phyloP scores from a whole-genome alignment of 1,140 invertebrate species.

The Paraescarpia echinospica region DNA sequence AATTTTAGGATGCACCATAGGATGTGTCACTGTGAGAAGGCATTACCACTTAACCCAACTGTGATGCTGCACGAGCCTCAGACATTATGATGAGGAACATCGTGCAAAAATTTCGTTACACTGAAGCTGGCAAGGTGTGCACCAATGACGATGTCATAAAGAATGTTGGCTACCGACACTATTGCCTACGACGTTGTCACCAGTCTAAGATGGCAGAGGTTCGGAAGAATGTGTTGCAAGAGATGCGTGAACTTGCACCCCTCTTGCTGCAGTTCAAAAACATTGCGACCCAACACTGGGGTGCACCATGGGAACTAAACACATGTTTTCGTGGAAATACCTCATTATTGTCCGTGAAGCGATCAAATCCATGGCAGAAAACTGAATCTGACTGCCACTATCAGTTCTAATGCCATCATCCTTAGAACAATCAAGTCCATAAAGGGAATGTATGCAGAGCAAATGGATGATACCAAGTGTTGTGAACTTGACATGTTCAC shows the following conservation, averaged over 20 bases:
- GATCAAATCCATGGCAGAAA: neutral
- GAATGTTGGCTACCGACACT: neutral
- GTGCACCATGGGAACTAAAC: neutral
- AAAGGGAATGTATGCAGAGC: neutral
- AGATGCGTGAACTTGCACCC: neutral
- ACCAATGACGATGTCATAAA: neutral
- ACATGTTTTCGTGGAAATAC: neutral
- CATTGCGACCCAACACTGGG: neutral
- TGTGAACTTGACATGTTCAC: neutral
- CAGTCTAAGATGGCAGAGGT: neutral
- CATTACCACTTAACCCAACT: neutral
- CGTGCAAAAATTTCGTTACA: neutral
- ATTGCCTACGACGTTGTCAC: neutral
- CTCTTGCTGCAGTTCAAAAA: neutral
- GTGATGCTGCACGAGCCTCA: neutral
- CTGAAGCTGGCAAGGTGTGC: neutral
- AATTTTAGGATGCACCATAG: neutral
- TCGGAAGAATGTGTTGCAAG: neutral
- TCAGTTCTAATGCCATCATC: neutral
- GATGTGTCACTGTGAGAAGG: neutral
- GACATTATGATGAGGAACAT: neutral
- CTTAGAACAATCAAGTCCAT: neutral
- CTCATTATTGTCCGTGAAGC: neutral
- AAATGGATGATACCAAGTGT: neutral
- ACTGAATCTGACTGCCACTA: neutral